Conservation (phyloP, 1,140 invertebrate species). For the Drosophila teissieri region DNA sequence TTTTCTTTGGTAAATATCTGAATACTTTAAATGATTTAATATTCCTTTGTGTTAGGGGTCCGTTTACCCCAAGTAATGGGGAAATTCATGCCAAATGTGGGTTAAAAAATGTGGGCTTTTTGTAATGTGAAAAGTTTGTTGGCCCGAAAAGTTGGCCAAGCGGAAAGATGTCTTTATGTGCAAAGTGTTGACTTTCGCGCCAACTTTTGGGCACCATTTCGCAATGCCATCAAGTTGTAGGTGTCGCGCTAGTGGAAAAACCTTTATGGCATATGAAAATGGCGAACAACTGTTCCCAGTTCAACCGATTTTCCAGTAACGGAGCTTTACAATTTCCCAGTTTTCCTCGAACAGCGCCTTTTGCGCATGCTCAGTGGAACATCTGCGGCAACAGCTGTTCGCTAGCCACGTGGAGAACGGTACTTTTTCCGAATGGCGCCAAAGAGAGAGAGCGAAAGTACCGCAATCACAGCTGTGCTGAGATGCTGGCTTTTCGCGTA, state of each 20-base stretch:
- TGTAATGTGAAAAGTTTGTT: constrained; percentile 30
- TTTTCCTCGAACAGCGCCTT: background rate
- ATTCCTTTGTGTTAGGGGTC: background rate
- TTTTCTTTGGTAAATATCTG: background rate
- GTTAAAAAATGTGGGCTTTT: constrained; percentile 17
- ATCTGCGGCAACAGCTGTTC: constrained; percentile 57
- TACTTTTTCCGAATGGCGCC: constrained; percentile 53
- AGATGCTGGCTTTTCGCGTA: constrained; percentile 58
- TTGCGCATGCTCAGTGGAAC: constrained; percentile 19
- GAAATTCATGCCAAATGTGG: constrained; percentile 11
- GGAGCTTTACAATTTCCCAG: constrained; percentile 14
- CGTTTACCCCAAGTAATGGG: background rate
- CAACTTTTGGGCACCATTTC: constrained; percentile 38
- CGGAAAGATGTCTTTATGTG: constrained; percentile 12
- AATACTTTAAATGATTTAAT: background rate
- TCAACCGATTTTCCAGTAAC: constrained; percentile 33
- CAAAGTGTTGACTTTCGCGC: constrained; percentile 45
- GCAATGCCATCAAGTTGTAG: background rate
- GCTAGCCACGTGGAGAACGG: constrained; percentile 47
- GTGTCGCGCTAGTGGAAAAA: constrained; percentile 6
- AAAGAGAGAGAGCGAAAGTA: constrained; percentile 56
- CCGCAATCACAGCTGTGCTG: constrained; percentile 65
- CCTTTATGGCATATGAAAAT: constrained; percentile 16
- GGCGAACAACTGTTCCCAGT: constrained; percentile 40
- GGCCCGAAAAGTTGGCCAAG: constrained; percentile 26